A percentile compares a stretch with the other conserved stretches of the same genome.
These are phyloP conservation scores for Melitaea athalia DNA, from an alignment of 2,888 invertebrate genomes.

Conservation along the genomic window DNA sequence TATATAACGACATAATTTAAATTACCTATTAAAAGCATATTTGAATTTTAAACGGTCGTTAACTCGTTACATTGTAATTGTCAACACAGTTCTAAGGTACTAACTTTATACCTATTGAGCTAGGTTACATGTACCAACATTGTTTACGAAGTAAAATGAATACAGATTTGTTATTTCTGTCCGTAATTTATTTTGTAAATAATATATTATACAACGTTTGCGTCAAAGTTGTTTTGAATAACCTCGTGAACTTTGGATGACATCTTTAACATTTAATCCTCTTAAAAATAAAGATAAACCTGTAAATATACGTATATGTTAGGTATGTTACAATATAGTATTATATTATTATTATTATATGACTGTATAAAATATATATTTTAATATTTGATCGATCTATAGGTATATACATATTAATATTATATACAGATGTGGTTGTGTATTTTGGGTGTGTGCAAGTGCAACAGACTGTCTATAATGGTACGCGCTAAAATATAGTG, in stretches of 20 bases:
- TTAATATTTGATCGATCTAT: too few species aligned
- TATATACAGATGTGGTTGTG: too few species aligned
- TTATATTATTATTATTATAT: background rate
- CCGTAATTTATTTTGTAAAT: slow-evolving; percentile 3
- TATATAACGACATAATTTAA: too few species aligned
- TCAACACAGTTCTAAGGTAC: too few species aligned
- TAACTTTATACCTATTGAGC: slow-evolving; percentile 2
- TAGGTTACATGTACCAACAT: background rate
- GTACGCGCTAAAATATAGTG: too few species aligned
- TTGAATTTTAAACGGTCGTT: too few species aligned
- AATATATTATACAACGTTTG: slow-evolving; percentile 22
- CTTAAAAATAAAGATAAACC: slow-evolving; percentile 14
- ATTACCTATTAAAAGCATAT: too few species aligned
- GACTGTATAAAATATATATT: too few species aligned
- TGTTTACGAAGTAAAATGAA: slow-evolving; percentile 5
- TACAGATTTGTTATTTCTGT: background rate
- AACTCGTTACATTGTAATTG: too few species aligned
- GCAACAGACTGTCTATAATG: too few species aligned
- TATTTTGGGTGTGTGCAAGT: too few species aligned
- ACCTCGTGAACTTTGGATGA: slow-evolving; percentile 27
- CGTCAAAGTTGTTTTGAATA: slow-evolving; percentile 23
- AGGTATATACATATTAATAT: too few species aligned
- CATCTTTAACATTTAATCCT: slow-evolving; percentile 14
- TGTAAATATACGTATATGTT: background rate
- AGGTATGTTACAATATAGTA: background rate